Base-by-base conservation (phyloP, 1,140 invertebrate species). In the Eupristina koningsbergeri region DNA sequence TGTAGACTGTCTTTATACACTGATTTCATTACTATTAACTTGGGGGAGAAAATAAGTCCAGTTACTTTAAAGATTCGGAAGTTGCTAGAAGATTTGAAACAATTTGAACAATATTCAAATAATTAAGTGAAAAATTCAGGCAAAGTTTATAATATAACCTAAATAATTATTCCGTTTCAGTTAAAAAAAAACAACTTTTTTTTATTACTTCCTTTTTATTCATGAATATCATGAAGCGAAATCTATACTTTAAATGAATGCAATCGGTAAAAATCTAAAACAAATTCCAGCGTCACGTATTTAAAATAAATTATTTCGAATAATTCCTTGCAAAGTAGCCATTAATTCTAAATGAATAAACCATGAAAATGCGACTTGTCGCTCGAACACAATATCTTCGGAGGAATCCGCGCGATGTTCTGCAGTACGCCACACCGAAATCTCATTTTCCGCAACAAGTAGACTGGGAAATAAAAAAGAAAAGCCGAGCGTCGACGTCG, bases 361-460 rank as follows among this genome's bases (percentile, higher is more conserved):
- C 81, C 81, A 83, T 77, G 71, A 81, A 74, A 81, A 75, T 75
- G 58, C 17, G 41, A 29, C 36, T 13, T 31, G 3, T 13, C 3
- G 47, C 50, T 1, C n/a, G 15, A 15, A 41, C 9, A 17, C 31
- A 19, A 36, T 34, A 39, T 47, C n/a, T 61, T n/a, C 78, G 6
- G 1, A 47, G 67, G 69, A 74, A 45, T 81, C 69, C 36, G 26
- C 45, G 64, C 64, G 19, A 61, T 71, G 31, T 36, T 61, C 29
- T 13, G 36, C 61, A 19, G 39, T 58, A 61, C 36, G 29, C 11
- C 69, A n/a, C 39, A 75, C 58, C 81, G 61, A 83, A 83, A 83
- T 83, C 75, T 83, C 75, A 79, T 83, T 79, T 83, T 29, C 74
- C 81, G 81, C 81, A 83, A 83, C 81, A 83, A 83, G 81, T 83